A percentile compares a stretch with the other conserved stretches of the same genome.
These are phyloP conservation scores for Eupsittula cactorum DNA, from an alignment of 2,113 vertebrate genomes.

Conservation along the genomic window DNA sequence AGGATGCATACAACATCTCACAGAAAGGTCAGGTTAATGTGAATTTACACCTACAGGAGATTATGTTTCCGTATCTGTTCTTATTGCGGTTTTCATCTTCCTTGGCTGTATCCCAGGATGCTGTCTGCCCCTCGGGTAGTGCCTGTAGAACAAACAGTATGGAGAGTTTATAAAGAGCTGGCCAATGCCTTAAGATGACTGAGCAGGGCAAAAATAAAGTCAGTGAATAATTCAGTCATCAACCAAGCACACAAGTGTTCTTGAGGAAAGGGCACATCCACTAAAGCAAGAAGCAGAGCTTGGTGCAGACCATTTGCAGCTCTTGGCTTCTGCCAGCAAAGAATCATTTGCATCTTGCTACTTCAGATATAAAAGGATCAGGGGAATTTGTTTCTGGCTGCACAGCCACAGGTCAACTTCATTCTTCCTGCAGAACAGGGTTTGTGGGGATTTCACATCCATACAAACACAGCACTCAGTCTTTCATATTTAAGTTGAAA, in stretches of 20 bases:
- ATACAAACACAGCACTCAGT: background rate
- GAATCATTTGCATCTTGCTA: background rate
- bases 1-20: background rate
- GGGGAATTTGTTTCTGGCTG: background rate
- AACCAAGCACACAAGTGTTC: background rate
- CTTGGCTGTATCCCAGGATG: slow-evolving; percentile 96
- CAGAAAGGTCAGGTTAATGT: slow-evolving; percentile 4
- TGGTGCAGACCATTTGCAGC: background rate
- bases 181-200: background rate
- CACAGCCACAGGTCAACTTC: background rate
- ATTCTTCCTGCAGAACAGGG: background rate
- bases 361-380: background rate
- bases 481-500: background rate
- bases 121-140: slow-evolving; percentile 93
- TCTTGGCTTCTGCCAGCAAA: background rate
- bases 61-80: slow-evolving; percentile 98
- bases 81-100: slow-evolving; percentile 98
- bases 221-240: background rate
- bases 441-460: background rate
- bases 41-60: slow-evolving; percentile 92
- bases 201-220: background rate
- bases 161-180: background rate
- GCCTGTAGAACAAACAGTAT: slow-evolving; percentile 78
- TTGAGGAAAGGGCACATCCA: background rate
- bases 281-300: background rate